These are phyloP conservation scores for Erannis defoliaria DNA, from an alignment of 2,888 invertebrate species.

Conservation along the genomic window DNA sequence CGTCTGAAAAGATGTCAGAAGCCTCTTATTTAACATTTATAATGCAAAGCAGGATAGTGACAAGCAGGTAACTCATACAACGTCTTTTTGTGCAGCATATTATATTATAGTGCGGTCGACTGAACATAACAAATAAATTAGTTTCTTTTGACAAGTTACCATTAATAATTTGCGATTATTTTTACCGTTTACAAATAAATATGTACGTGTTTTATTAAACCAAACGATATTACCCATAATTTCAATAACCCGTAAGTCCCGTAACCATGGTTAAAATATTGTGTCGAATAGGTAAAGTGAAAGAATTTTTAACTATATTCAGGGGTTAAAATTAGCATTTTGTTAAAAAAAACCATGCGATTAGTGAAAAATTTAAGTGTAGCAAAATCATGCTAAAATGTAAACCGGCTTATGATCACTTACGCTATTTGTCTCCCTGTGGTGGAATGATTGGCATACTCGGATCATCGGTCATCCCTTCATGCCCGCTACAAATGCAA, in stretches of 20 bases:
- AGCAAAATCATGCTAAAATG: slow-evolving; percentile 60
- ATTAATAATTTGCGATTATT: neutral
- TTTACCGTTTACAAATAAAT: neutral
- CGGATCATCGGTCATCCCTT: slow-evolving; percentile 41
- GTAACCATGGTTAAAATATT: slow-evolving; percentile 8
- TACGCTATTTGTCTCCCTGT: slow-evolving; percentile 58
- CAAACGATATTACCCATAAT: slow-evolving; percentile 1
- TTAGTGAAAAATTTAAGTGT: slow-evolving; percentile 59
- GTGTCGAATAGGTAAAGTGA: neutral
- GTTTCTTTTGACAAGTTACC: neutral
- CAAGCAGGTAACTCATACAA: slow-evolving; percentile 13
- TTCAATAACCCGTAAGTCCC: slow-evolving; percentile 16
- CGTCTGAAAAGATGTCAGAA: no score
- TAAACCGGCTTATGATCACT: slow-evolving; percentile 83
- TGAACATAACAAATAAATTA: slow-evolving; percentile 6
- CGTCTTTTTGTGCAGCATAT: neutral
- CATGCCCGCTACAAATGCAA: slow-evolving; percentile 57
- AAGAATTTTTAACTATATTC: slow-evolving; percentile 11
- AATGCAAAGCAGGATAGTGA: slow-evolving; percentile 13
- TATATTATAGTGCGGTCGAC: neutral
- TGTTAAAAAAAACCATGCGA: slow-evolving; percentile 54
- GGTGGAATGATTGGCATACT: slow-evolving; percentile 54
- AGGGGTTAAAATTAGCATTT: slow-evolving; percentile 12
- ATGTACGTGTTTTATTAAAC: neutral
- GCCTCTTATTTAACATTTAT: neutral